Evolutionary conservation across 2,888 invertebrate genomes (phyloP).

Genomic region (Hemaris fuciformis): DNA sequence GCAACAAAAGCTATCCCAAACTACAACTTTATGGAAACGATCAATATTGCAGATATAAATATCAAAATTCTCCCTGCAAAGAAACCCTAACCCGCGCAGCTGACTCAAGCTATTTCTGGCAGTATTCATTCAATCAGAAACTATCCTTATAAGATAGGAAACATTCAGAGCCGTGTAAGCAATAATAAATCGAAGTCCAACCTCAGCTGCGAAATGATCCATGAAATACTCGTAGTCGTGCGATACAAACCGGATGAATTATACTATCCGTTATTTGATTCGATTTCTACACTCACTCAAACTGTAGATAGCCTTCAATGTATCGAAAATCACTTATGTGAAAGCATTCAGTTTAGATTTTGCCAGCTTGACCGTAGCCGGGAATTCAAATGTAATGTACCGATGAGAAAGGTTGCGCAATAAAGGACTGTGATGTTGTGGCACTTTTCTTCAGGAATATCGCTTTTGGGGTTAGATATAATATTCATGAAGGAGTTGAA

Average conservation of each 20-base stretch:
- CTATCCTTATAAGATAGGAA: not conserved
- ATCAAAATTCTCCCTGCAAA: not conserved
- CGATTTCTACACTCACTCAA: constrained; percentile 38
- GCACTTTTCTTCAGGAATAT: not conserved
- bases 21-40: not conserved
- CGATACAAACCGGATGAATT: constrained; percentile 52
- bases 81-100: not conserved
- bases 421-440: not conserved
- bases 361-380: constrained; percentile 1
- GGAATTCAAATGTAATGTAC: constrained; percentile 3
- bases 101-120: not conserved
- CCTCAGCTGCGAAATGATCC: constrained; percentile 43
- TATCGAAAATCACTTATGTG: constrained; percentile 40
- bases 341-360: constrained; percentile 23
- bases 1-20: no score
- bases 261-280: constrained; percentile 50
- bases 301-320: constrained; percentile 35
- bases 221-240: constrained; percentile 49
- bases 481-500: not conserved
- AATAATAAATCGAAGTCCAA: constrained; percentile 30
- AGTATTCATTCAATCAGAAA: not conserved
- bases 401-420: not conserved
- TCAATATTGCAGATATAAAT: not conserved
- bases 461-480: not conserved
- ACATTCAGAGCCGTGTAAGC: constrained; percentile 29